Conservation (phyloP, 2,797 vertebrate species). For the Neosilurus mollespiculum region DNA sequence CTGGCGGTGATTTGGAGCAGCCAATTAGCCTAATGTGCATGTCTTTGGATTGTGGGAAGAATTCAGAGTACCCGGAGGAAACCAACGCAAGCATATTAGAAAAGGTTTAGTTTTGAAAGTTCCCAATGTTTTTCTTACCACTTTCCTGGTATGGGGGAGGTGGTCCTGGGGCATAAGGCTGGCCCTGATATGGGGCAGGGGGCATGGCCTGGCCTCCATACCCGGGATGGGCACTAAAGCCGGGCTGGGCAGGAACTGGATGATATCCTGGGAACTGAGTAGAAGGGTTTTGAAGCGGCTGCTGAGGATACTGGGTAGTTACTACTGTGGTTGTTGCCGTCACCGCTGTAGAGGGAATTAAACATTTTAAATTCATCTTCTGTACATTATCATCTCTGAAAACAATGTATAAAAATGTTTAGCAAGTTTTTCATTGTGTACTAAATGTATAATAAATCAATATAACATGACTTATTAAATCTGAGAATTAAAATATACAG, state of each 20-base stretch:
- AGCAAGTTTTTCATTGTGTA: background rate
- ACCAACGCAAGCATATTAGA: too few species aligned
- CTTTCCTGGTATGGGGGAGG: slow-evolving; percentile 62
- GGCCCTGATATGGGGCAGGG: slow-evolving; percentile 45
- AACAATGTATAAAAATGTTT: too few species aligned
- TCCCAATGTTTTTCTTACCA: slow-evolving; percentile 39
- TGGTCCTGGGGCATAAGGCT: slow-evolving; percentile 43
- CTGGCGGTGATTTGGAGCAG: too few species aligned
- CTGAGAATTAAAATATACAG: background rate
- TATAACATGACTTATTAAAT: background rate
- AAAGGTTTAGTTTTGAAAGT: background rate
- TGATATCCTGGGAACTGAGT: slow-evolving; percentile 68
- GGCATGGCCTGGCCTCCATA: slow-evolving; percentile 58
- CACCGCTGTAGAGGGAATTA: slow-evolving; percentile 62
- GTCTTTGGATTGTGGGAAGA: too few species aligned
- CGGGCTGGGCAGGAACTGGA: slow-evolving; percentile 64
- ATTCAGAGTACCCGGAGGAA: too few species aligned
- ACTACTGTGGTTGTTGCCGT: slow-evolving; percentile 69
- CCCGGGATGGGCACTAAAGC: slow-evolving; percentile 54
- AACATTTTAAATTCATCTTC: background rate
- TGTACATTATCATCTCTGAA: background rate
- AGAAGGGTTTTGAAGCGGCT: slow-evolving; percentile 62
- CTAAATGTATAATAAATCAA: background rate
- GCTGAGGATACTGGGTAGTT: slow-evolving; percentile 66
- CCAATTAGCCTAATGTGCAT: too few species aligned